These are phyloP conservation scores for Buathra laborator DNA, from an alignment of 2,888 invertebrate species.

Conservation along the genomic window DNA sequence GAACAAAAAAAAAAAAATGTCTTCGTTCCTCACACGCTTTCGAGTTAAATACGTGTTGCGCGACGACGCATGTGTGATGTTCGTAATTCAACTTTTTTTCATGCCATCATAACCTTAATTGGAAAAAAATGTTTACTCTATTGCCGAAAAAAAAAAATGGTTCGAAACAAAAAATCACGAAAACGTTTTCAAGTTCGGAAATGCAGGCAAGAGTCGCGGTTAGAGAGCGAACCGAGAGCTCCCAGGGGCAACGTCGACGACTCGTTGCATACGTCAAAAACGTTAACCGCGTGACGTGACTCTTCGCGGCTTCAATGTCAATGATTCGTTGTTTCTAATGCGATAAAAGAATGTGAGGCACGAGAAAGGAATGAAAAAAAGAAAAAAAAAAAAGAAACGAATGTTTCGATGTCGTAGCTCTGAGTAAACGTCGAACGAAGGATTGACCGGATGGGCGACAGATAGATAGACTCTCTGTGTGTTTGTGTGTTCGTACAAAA, in stretches of 20 bases:
- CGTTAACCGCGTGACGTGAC: conserved; percentile 74
- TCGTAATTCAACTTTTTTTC: background rate
- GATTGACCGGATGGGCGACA: conserved; percentile 62
- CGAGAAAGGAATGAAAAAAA: conserved; percentile 29
- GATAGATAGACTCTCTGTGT: conserved; percentile 23
- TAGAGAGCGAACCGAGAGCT: background rate
- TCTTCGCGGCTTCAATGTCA: conserved; percentile 73
- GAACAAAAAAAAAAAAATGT: conserved; percentile 5
- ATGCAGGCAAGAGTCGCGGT: background rate
- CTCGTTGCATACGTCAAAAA: conserved; percentile 50
- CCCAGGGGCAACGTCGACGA: background rate
- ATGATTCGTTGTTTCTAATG: conserved; percentile 71
- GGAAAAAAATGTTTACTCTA: background rate
- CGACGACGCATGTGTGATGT: conserved; percentile 19
- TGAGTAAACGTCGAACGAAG: conserved; percentile 56
- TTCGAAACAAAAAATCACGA: background rate
- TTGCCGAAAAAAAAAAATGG: background rate
- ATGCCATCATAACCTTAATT: background rate
- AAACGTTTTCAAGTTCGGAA: background rate
- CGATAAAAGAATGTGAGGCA: conserved; percentile 39
- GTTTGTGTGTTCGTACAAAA: conserved; percentile 45
- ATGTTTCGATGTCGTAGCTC: conserved; percentile 30
- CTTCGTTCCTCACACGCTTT: conserved; percentile 16
- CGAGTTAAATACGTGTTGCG: conserved; percentile 20
- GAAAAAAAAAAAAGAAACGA: conserved; percentile 32